These are phyloP conservation scores for Crotalus viridis DNA, from an alignment of 2,113 vertebrate species.

Conservation along the genomic window DNA sequence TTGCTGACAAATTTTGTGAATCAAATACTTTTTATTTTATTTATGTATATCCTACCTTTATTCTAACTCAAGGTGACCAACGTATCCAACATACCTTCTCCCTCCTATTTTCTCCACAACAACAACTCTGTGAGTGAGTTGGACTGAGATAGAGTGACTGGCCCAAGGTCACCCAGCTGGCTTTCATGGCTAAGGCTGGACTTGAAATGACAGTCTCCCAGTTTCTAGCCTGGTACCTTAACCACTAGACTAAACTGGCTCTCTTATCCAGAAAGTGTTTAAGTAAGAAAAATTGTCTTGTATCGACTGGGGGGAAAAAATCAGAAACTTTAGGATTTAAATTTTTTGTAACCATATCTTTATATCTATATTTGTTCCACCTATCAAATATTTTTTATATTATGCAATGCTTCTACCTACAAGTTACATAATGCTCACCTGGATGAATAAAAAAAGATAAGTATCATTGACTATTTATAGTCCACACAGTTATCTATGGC, in stretches of 20 bases:
- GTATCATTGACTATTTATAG: neutral
- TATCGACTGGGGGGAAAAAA: neutral
- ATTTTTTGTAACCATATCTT: neutral
- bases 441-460: neutral
- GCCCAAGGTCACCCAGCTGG: neutral
- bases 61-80: neutral
- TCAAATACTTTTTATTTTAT: neutral
- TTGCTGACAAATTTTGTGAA: neutral
- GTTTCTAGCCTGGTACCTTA: neutral
- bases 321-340: neutral
- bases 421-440: neutral
- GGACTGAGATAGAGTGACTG: neutral
- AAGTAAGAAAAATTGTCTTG: neutral
- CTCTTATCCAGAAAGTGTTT: neutral
- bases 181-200: neutral
- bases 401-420: neutral
- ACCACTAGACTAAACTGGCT: neutral
- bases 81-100: neutral
- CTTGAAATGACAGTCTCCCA: neutral
- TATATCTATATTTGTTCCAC: neutral
- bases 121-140: neutral
- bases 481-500: neutral
- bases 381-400: neutral
- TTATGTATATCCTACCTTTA: neutral
- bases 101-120: neutral